A percentile compares a stretch with the other conserved stretches of the same genome.
Conservation (phyloP, 2,113 vertebrate genomes). For the Crotalus viridis region DNA sequence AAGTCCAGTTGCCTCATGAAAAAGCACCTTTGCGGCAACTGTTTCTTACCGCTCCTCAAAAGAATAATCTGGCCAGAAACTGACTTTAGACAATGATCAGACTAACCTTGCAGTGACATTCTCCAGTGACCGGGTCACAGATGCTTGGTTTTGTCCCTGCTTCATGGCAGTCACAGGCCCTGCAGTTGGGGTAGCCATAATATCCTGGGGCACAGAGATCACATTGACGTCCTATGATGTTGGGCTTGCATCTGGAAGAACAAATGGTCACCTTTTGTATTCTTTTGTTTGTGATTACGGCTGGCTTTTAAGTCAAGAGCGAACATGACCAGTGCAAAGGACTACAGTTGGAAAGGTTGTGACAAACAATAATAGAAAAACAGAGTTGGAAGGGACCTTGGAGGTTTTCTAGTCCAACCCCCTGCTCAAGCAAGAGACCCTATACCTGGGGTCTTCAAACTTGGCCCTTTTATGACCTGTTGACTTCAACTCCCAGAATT, state of each 20-base stretch:
- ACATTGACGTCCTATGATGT: slow-evolving; percentile 86
- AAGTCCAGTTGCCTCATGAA: too few relatives aligned
- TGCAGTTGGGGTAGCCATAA: slow-evolving; percentile 86
- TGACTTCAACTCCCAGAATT: too few relatives aligned
- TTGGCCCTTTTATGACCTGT: too few relatives aligned
- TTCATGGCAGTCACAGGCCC: slow-evolving; percentile 82
- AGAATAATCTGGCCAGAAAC: rapidly evolving
- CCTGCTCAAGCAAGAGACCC: not conserved
- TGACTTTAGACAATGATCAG: rapidly evolving
- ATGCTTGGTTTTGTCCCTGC: slow-evolving; percentile 78
- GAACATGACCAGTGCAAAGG: not conserved
- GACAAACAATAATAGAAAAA: not conserved
- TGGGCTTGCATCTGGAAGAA: slow-evolving; percentile 83
- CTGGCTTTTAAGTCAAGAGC: not conserved
- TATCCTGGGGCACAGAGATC: slow-evolving; percentile 86
- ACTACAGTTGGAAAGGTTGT: not conserved
- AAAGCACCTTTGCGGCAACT: too few relatives aligned
- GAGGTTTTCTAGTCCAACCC: too few relatives aligned
- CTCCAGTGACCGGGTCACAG: slow-evolving; percentile 83
- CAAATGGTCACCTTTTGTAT: rapidly evolving
- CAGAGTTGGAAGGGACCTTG: too few relatives aligned
- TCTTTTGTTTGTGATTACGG: not conserved
- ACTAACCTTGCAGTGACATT: slow-evolving; percentile 91
- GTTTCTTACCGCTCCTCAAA: not conserved
- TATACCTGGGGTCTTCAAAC: not conserved